phyloP scores from a whole-genome alignment of 2,888 invertebrate species.

The Piscicola geometra region DNA sequence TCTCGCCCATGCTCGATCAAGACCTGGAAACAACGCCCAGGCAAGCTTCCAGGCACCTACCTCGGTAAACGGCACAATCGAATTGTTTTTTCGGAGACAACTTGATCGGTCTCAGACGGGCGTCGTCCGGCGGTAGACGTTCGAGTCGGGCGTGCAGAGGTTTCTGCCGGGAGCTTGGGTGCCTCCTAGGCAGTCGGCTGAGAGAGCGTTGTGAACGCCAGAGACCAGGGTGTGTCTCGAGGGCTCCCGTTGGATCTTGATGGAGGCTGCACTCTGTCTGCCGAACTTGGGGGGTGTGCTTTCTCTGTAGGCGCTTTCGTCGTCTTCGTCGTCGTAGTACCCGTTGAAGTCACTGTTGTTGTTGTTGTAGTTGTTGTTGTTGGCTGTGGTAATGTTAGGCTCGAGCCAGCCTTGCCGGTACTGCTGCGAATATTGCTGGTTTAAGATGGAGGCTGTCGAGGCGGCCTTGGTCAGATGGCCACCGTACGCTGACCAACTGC shows the following conservation, averaged over 20 bases:
- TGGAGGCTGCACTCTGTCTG: neutral
- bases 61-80: too few relatives aligned
- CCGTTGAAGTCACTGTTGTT: conserved; percentile 7
- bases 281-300: neutral
- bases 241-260: conserved; percentile 13
- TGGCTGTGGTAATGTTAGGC: too few relatives aligned
- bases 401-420: neutral
- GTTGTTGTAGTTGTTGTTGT: conserved; percentile 24
- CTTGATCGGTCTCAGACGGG: conserved; percentile 30
- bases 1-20: too few relatives aligned
- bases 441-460: conserved; percentile 12
- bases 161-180: too few relatives aligned
- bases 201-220: conserved; percentile 21
- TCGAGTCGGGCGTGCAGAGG: conserved; percentile 28
- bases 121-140: conserved; percentile 28
- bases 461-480: conserved; percentile 21
- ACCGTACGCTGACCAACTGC: conserved; percentile 10
- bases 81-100: too few relatives aligned
- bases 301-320: neutral
- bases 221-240: conserved; percentile 30
- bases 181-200: conserved; percentile 1
- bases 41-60: too few relatives aligned
- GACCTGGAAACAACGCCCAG: too few relatives aligned
- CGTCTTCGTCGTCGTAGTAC: conserved; percentile 12
- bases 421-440: conserved; percentile 8